phyloP scores from a whole-genome alignment of 2,797 vertebrate genomes.

The Emys orbicularis region DNA sequence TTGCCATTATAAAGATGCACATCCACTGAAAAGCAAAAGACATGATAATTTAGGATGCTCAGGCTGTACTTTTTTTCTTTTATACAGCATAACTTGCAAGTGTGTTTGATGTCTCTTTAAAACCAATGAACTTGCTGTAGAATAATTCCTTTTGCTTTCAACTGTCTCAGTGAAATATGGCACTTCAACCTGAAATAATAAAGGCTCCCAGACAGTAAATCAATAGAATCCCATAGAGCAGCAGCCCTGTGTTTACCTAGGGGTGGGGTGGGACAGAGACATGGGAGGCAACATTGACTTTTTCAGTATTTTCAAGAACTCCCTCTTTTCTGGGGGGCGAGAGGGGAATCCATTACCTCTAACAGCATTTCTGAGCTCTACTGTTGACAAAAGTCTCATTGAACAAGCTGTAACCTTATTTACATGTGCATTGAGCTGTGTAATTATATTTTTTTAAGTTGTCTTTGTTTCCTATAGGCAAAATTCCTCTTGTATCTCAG shows the following conservation, averaged over 20 bases:
- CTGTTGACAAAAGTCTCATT: fast-evolving
- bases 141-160: neutral
- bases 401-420: neutral
- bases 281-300: neutral
- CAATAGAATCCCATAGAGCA: neutral
- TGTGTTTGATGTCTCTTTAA: constrained; percentile 16
- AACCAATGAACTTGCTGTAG: neutral
- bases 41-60: neutral
- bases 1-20: neutral
- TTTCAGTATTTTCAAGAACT: neutral
- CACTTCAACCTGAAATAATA: constrained; percentile 13
- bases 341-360: neutral
- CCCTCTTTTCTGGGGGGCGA: neutral
- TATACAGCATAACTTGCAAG: neutral
- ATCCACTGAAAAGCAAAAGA: neutral
- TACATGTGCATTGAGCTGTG: fast-evolving
- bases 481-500: neutral
- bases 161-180: constrained; percentile 16
- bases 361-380: neutral
- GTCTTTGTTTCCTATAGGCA: neutral
- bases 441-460: neutral
- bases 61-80: neutral
- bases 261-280: neutral
- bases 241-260: neutral
- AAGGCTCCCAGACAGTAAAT: constrained; percentile 30